Conservation (phyloP, 2,888 invertebrate genomes). For the Tillus elongatus region DNA sequence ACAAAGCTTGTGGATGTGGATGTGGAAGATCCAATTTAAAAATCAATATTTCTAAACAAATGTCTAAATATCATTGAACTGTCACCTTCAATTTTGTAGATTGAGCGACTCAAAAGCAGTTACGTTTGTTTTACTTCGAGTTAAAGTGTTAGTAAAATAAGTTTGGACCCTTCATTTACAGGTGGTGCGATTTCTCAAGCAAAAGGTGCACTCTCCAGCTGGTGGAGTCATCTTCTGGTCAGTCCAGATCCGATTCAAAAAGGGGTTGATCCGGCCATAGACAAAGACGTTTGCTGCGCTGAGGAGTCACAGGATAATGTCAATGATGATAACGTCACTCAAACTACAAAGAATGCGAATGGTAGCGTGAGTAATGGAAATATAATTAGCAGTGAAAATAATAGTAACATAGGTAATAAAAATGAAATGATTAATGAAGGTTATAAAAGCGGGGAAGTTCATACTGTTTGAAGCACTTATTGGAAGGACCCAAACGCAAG, state of each 20-base stretch:
- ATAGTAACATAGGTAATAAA: conserved; percentile 19
- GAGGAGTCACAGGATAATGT: conserved; percentile 10
- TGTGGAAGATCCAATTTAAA: too few species aligned
- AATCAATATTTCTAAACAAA: too few species aligned
- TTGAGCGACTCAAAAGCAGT: too few species aligned
- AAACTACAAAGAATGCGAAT: conserved; percentile 20
- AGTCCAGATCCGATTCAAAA: conserved; percentile 39
- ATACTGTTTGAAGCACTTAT: conserved; percentile 34
- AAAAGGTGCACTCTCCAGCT: conserved; percentile 74
- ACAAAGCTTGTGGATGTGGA: too few species aligned
- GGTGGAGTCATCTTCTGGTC: conserved; percentile 69
- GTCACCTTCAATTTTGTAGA: too few species aligned
- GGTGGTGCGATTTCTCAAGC: conserved; percentile 84
- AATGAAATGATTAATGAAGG: conserved; percentile 17
- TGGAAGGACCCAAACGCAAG: too few species aligned
- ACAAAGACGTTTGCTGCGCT: conserved; percentile 9
- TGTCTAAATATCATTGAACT: too few species aligned
- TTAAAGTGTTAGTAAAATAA: too few species aligned
- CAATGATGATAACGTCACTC: conserved; percentile 14
- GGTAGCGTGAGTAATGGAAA: conserved; percentile 22
- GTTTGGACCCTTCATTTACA: too few species aligned
- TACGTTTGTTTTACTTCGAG: too few species aligned
- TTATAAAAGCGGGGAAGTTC: conserved; percentile 31
- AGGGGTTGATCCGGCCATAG: conserved; percentile 24
- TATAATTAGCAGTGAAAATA: too few species aligned